Percentiles rank a stretch among this genome's conserved stretches.
These are phyloP conservation scores for Hetaerina americana DNA, from an alignment of 1,140 invertebrate species.

Conservation along the genomic window DNA sequence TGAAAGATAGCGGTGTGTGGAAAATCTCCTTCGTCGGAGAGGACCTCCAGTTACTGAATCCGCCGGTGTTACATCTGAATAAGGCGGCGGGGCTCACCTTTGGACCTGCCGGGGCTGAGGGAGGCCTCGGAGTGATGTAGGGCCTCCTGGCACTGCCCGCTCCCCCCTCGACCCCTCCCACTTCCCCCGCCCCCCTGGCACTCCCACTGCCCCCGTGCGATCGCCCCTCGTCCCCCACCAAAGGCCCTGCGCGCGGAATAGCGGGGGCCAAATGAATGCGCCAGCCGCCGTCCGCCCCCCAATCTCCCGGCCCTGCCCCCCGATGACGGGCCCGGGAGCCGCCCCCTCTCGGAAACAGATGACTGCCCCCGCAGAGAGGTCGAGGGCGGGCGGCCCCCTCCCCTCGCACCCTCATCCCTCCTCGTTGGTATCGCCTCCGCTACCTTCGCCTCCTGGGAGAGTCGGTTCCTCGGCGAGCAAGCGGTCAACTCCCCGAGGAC, in stretches of 20 bases:
- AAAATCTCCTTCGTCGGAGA: no score
- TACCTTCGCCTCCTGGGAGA: background rate
- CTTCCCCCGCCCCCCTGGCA: background rate
- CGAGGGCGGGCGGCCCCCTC: background rate
- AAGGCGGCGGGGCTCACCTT: no score
- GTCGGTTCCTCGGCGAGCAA: no score
- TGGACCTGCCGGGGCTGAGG: no score
- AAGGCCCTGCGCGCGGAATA: background rate
- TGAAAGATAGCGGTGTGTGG: no score
- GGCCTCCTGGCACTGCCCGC: no score
- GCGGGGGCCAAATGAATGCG: background rate
- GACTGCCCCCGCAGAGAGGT: background rate
- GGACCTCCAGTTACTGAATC: no score
- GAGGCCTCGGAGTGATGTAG: no score
- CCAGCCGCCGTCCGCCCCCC: background rate
- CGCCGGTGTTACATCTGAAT: no score
- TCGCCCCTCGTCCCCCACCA: background rate
- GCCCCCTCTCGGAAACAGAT: background rate
- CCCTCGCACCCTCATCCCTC: background rate
- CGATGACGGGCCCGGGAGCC: background rate
- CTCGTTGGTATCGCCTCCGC: background rate
- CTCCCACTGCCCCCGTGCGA: background rate
- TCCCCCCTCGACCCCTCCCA: no score
- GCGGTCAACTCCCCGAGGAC: no score
- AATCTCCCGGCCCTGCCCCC: no score